Percentiles rank a stretch among this genome's conserved stretches.
Evolutionary conservation across 2,797 vertebrate genomes (phyloP).

Genomic region (Heliangelus exortis): DNA sequence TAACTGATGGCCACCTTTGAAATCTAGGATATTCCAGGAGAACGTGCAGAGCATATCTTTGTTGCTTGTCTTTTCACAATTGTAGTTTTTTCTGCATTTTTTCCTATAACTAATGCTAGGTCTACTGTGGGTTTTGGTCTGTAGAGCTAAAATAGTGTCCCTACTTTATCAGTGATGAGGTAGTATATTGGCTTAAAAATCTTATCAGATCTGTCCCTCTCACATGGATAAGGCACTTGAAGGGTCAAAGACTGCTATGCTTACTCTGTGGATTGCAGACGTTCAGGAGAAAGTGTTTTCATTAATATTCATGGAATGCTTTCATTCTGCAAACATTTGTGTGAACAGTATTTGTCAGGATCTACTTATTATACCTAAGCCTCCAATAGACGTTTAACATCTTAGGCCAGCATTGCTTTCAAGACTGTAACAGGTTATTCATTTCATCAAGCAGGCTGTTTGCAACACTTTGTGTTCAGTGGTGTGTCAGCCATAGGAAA

Average conservation of each 20-base stretch:
- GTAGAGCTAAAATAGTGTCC: neutral
- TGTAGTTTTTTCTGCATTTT: neutral
- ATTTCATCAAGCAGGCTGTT: constrained; percentile 56
- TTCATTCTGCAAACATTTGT: constrained; percentile 61
- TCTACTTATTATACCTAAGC: constrained; percentile 54
- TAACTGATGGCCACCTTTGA: neutral
- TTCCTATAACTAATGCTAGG: neutral
- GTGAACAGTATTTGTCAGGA: constrained; percentile 68
- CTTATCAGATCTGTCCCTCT: neutral
- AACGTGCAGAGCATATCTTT: neutral
- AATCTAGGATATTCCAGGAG: neutral
- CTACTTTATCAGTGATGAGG: neutral
- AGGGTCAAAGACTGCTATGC: neutral
- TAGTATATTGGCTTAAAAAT: neutral
- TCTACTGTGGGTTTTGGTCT: neutral
- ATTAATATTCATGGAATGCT: constrained; percentile 55
- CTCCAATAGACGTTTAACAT: constrained; percentile 50
- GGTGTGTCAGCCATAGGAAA: constrained; percentile 56
- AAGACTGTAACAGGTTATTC: constrained; percentile 64
- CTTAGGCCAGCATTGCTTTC: constrained; percentile 58
- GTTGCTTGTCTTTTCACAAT: neutral
- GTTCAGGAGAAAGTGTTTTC: neutral
- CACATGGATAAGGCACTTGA: neutral
- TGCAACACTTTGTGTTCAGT: constrained; percentile 52
- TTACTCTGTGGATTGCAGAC: neutral